Evolutionary conservation across 2,888 invertebrate species (phyloP), one percentile per base, ranked within the genome.

Genomic region (Harpalus rufipes): DNA sequence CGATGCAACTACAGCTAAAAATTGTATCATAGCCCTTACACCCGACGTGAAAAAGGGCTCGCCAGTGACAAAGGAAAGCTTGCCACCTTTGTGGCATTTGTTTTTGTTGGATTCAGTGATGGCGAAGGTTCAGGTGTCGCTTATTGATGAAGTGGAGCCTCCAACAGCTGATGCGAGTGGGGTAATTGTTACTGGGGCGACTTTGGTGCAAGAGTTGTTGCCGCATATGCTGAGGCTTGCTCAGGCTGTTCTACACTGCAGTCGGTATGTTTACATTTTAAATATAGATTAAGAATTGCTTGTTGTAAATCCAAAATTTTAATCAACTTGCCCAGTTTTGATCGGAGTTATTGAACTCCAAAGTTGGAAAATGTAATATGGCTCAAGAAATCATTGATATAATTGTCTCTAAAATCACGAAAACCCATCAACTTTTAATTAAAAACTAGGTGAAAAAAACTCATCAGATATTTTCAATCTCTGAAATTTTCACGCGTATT

Each of bases 31-130:
- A 41, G 89, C 91, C 1, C 88, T 93, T 3, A 93, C 92, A 85
- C 93, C 93, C 0, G 92, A 93, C 82, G 89, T 92, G 8, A 90
- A 90, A 82, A 90, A 91, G 87, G 90, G 82, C 89, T 89, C 89
- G 21, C 84, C 89, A 1, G 91, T 91, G 83, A 86, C 89, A 0
- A 91, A 91, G 87, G 91, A 91, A 86, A 92, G 92, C 10, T 88
- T 94, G 41, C 96, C 96, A 0, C 94, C 95, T 1, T 91, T 97
- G 0, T 93, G 95, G 90, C 95, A 96, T 86, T 93, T 96, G 56
- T 94, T 95, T 87, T 93, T 96, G 12, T 92, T 97, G 87, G 96
- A 96, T 89, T 93, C 95, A 0, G 94, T 96, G 0, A 91, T 97
- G 51, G 95, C 96, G 12, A 95, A 96, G 89, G 92, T 96, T 59